Evolutionary conservation across 2,888 invertebrate genomes (phyloP), one percentile per base, ranked within the genome.

Genomic region (Sphaerophoria rueppellii): DNA sequence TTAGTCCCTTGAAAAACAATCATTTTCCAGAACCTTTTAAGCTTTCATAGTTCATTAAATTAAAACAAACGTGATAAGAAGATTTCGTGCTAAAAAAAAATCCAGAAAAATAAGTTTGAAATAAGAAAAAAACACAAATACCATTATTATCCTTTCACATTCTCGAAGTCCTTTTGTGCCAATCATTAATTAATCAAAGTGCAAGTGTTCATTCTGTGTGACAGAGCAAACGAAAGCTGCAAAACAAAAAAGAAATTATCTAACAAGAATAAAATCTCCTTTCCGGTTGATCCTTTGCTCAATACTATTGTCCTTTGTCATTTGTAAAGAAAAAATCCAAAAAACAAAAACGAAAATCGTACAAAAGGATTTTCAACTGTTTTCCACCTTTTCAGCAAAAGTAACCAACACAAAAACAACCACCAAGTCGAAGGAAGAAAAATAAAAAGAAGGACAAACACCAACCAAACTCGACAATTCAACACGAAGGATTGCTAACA

Each of bases 181-280:
- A 72, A 75, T 83, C 80, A 83, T 80, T 83, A 83, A 83, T 83
- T 83, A 83, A 83, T 83, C 83, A 80, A 52, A 83, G 83, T 83
- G 83, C 83, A 75, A 83, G 80, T 72, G 71, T 61, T 72, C 67
- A 58, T 79, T 67, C 52, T 52, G 60, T 67, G 74, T 43, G 57
- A 78, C 67, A 69, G 61, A 54, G 63, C 34, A 63, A 57, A 74
- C 40, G 16, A 55, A 52, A 70, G 2, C 14, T 16, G 24, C 24
- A 69, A 48, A 57, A 37, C 2, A 35, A 55, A 61, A 55, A 57
- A 34, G 61, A 14, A 75, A 50, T 34, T 24, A 61, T 55, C 69
- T 55, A 48, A 63, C 37, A 63, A 81, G 71, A 65, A 61, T 40
- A 82, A 32, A 73, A 67, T 72, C 81, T 67, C 55, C 14, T 75